These are phyloP conservation scores for Myopa testacea DNA, from an alignment of 2,888 invertebrate genomes.

Conservation along the genomic window DNA sequence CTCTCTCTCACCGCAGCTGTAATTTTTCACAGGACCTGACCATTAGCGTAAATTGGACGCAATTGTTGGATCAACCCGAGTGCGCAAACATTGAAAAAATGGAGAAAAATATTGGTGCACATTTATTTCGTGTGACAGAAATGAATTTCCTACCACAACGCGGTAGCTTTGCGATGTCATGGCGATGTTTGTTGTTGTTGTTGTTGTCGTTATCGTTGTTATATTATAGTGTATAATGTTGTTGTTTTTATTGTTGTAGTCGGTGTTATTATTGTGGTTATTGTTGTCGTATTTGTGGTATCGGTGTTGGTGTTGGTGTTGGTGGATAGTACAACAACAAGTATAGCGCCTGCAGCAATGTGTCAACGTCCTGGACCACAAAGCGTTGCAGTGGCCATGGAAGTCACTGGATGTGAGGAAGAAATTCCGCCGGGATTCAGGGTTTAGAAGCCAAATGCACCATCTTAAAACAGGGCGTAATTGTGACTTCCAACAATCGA, in stretches of 20 bases:
- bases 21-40: constrained; percentile 32
- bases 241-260: not conserved
- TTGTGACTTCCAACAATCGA: too few species aligned
- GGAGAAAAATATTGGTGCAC: constrained; percentile 36
- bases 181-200: not conserved
- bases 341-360: constrained; percentile 24
- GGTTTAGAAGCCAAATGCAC: too few species aligned
- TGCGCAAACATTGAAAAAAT: constrained; percentile 29
- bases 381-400: constrained; percentile 13
- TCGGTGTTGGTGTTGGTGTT: constrained; percentile 22
- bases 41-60: constrained; percentile 41
- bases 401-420: too few species aligned
- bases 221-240: too few species aligned
- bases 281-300: not conserved
- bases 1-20: constrained; percentile 8
- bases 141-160: constrained; percentile 28
- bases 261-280: not conserved
- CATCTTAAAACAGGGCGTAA: too few species aligned
- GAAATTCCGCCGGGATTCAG: too few species aligned
- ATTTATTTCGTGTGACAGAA: constrained; percentile 41
- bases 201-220: not conserved
- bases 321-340: not conserved
- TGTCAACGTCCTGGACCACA: constrained; percentile 38
- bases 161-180: not conserved
- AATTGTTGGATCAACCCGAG: constrained; percentile 34